Base-by-base conservation (phyloP, 2,797 vertebrate genomes). In the Chelon labrosus region DNA sequence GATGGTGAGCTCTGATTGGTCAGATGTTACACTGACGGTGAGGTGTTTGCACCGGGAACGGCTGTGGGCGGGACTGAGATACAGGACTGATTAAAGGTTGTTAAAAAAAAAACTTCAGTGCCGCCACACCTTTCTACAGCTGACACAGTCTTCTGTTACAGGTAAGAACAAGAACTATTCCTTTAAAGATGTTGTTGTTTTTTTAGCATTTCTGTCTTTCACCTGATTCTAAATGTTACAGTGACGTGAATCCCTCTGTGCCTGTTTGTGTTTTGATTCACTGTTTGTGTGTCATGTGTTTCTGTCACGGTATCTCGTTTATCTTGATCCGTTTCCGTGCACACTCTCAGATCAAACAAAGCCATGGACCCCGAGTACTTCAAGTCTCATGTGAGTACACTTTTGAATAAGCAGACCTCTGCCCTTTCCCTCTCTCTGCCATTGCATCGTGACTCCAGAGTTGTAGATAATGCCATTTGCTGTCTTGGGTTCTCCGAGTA, bases 341-440 rank as follows among this genome's bases (percentile, higher is more conserved):
- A 44, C 42, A 6, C 25, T 8, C 6, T 53, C 7, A 86, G 79
- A 38, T 58, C 22, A 62, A 75, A 57, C 31, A 53, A 49, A 77
- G 51, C 44, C 70, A 93, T 93, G 92, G 89, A 93, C 49, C 57
- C 51, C 0, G 78, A 86, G 0, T 90, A 87, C 82, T 88, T 61
- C 56, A 73, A 69, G n/a, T 85, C 85, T 0, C 14, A 79, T 52
- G 91, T 91, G 38, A 90, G 90, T 87, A 46, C 16, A 75, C 50
- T 9, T n/a, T 14, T 55, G 12, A 14, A 12, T 1, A 14, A 44
- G 9, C 1, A 9, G 1, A 49, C 46, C 46, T 19, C 11, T 37
- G 4, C 11, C 14, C 19, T 25, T 14, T 46, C 7, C 38, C n/a
- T 27, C 2, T 13, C 14, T 20, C 47, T 42, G 10, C 9, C 2